Evolutionary conservation across 2,797 vertebrate species (phyloP), one percentile per base, ranked within the genome.

Genomic region (Huso huso): DNA sequence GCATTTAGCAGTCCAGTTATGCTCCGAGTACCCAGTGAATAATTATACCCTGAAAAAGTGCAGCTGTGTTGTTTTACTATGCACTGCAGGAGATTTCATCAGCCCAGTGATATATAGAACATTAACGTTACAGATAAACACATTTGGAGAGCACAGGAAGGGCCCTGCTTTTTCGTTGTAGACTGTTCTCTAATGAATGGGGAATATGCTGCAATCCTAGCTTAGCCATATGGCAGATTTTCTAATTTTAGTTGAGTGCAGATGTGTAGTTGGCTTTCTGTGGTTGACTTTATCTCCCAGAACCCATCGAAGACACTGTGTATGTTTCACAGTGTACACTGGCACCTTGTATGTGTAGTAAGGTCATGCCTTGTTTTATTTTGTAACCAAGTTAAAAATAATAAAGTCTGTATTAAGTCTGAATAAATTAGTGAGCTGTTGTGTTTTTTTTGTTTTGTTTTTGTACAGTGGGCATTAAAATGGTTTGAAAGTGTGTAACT

Each of bases 61-160:
- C 92, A 93, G 93, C 93, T 94, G 92, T 78, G 76, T 74, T 83
- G 84, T 85, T 91, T 84, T 87, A 83, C 87, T 80, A 85, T 84
- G 83, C 88, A 87, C 90, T 72, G 90, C 89, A 90, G 90, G 92
- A 91, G 88, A 86, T 81, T 83, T 85, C 88, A 84, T 89, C 88
- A 88, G 86, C 91, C 84, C 83, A 85, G 91, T 93, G 92, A 91
- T 92, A 86, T 87, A 85, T 89, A 82, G 82, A 84, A 85, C 85
- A 87, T 94, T 94, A 93, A 90, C 87, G 87, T 86, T 90, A 89
- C 90, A 91, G 88, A 93, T 92, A 93, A 91, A 86, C 89, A 91
- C 90, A 86, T 87, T 85, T 81, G 79, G 81, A 84, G 84, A 86
- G 83, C 79, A 69, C 81, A 85, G 87, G 87, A 84, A 86, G 86